A percentile compares a stretch with the other conserved stretches of the same genome.
Evolutionary conservation across 1,140 invertebrate genomes (phyloP).

Genomic region (Psilanteris sp.): DNA sequence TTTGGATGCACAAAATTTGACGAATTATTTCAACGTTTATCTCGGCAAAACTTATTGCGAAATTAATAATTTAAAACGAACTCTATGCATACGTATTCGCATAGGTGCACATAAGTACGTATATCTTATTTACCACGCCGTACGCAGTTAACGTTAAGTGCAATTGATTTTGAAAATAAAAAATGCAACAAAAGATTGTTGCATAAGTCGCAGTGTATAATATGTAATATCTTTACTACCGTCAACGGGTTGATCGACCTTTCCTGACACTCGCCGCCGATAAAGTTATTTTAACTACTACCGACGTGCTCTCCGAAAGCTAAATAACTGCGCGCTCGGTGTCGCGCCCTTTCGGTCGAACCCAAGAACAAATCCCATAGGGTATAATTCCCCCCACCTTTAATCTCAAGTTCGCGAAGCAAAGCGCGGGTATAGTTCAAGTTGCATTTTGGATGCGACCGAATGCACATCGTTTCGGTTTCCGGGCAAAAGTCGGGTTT

Average conservation of each 20-base stretch:
- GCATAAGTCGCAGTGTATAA: no score
- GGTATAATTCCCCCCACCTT: conserved; percentile 35
- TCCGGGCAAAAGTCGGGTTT: conserved; percentile 63
- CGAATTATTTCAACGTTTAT: no score
- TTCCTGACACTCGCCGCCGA: neutral
- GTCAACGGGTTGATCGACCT: conserved; percentile 44
- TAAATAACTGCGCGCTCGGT: neutral
- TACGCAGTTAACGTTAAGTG: no score
- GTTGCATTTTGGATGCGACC: conserved; percentile 78
- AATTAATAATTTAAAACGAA: no score
- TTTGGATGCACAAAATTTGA: no score
- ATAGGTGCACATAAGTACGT: no score
- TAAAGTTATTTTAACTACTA: conserved; percentile 12
- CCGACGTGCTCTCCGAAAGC: neutral
- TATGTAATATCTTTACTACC: conserved; percentile 3
- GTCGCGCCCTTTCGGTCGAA: conserved; percentile 1
- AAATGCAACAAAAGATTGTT: no score
- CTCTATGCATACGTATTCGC: no score
- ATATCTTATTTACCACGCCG: no score
- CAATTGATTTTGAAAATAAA: no score
- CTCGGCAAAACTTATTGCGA: no score
- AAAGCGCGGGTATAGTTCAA: conserved; percentile 76
- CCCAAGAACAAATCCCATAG: conserved; percentile 5
- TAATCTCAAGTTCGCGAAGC: conserved; percentile 51
- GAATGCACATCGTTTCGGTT: conserved; percentile 74